A percentile compares a stretch with the other conserved stretches of the same genome.
Conservation (phyloP, 2,113 vertebrate genomes). For the Phalacrocorax aristotelis region DNA sequence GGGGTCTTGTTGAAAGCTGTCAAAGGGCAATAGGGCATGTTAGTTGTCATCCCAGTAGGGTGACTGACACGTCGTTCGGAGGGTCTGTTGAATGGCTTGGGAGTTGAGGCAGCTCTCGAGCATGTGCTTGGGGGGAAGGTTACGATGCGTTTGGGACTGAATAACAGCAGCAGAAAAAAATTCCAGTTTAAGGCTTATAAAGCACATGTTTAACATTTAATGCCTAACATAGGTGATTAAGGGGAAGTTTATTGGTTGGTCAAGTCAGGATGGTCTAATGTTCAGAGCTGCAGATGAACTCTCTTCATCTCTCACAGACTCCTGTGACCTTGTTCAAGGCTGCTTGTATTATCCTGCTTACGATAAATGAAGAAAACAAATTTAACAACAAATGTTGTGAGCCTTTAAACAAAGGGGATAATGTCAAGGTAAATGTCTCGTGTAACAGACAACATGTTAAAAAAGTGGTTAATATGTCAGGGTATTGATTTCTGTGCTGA, state of each 20-base stretch:
- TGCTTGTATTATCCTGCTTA: not conserved
- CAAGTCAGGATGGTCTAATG: not conserved
- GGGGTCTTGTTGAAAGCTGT: not conserved
- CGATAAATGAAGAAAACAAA: not conserved
- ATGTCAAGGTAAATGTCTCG: not conserved
- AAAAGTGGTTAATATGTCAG: not conserved
- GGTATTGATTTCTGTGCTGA: not conserved
- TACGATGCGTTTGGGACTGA: not conserved
- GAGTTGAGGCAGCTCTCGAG: not conserved
- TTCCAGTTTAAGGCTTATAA: not conserved
- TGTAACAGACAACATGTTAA: not conserved
- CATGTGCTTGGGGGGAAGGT: not conserved
- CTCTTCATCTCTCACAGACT: not conserved
- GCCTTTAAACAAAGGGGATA: not conserved
- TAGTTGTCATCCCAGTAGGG: not conserved
- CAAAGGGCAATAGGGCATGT: not conserved
- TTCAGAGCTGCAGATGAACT: not conserved
- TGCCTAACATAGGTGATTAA: not conserved
- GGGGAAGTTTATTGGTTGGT: not conserved
- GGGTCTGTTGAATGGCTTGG: not conserved
- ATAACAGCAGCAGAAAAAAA: not conserved
- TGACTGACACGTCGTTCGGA: accelerated
- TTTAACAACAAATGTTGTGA: not conserved
- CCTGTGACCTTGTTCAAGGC: not conserved
- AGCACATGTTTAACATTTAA: not conserved